phyloP scores from a whole-genome alignment of 2,888 invertebrate genomes.

The Drosophila borborema region DNA sequence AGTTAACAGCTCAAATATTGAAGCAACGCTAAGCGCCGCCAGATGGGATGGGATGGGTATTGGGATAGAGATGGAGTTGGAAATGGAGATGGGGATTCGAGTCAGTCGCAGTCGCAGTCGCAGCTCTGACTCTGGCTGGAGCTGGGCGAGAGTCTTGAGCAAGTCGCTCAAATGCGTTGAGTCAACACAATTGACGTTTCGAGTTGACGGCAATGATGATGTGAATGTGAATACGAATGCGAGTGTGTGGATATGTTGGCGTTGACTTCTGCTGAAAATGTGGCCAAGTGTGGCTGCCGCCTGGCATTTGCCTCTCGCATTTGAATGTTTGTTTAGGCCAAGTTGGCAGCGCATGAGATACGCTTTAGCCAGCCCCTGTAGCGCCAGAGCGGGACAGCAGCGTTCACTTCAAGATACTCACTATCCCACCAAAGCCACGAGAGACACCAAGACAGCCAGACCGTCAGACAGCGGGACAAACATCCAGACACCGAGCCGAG shows the following conservation, averaged over 20 bases:
- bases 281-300: conserved; percentile 69
- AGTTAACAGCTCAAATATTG: conserved; percentile 68
- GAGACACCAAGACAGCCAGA: background rate
- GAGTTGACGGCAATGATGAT: conserved; percentile 69
- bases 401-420: conserved; percentile 50
- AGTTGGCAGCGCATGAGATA: conserved; percentile 40
- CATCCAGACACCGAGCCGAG: conserved; percentile 27
- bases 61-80: background rate
- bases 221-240: conserved; percentile 25
- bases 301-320: conserved; percentile 42
- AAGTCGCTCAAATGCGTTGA: conserved; percentile 66
- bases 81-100: background rate
- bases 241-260: conserved; percentile 59
- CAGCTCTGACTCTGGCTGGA: background rate
- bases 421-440: conserved; percentile 11
- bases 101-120: background rate
- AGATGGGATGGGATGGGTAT: conserved; percentile 10
- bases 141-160: conserved; percentile 27
- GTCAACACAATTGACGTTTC: conserved; percentile 79
- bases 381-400: conserved; percentile 62
- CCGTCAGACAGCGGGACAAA: conserved; percentile 5
- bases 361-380: conserved; percentile 43
- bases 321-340: conserved; percentile 79
- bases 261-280: conserved; percentile 80
- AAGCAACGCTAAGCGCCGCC: conserved; percentile 66